These are phyloP conservation scores for Hyposmocoma kahamanoa DNA, from an alignment of 1,140 invertebrate genomes.

Conservation along the genomic window DNA sequence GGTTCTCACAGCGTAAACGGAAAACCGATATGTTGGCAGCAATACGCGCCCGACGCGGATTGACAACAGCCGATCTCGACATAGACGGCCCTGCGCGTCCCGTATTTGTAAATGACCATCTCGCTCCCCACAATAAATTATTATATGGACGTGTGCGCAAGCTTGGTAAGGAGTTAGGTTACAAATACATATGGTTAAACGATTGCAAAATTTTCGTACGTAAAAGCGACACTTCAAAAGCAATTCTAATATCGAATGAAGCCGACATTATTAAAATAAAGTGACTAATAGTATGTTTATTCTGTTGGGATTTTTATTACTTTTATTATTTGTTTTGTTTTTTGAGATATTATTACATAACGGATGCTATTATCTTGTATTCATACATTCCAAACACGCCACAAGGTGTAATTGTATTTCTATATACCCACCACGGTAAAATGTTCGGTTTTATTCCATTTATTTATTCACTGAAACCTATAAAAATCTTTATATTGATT, in stretches of 20 bases:
- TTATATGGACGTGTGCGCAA: not conserved
- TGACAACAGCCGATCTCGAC: conserved; percentile 12
- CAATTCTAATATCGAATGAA: conserved; percentile 7
- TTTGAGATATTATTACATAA: too few relatives aligned
- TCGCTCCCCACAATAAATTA: conserved; percentile 10
- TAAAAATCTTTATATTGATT: too few relatives aligned
- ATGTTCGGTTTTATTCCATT: too few relatives aligned
- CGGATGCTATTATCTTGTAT: too few relatives aligned
- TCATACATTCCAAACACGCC: too few relatives aligned
- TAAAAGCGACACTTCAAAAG: conserved; percentile 10
- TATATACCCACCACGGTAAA: too few relatives aligned
- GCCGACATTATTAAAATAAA: conserved; percentile 12
- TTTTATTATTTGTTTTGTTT: too few relatives aligned
- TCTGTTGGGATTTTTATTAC: too few relatives aligned
- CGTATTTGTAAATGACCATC: conserved; percentile 11
- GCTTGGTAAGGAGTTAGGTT: conserved; percentile 1
- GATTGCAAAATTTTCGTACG: conserved; percentile 13
- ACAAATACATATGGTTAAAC: conserved; percentile 13
- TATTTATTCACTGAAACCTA: too few relatives aligned
- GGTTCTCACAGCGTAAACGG: conserved; percentile 3
- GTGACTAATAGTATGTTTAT: too few relatives aligned
- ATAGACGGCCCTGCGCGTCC: conserved; percentile 9
- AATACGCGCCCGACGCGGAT: conserved; percentile 9
- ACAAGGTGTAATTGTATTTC: too few relatives aligned
- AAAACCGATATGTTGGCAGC: conserved; percentile 12